Base-by-base conservation (phyloP, 2,888 invertebrate genomes). In the Dorcus parallelipipedus region DNA sequence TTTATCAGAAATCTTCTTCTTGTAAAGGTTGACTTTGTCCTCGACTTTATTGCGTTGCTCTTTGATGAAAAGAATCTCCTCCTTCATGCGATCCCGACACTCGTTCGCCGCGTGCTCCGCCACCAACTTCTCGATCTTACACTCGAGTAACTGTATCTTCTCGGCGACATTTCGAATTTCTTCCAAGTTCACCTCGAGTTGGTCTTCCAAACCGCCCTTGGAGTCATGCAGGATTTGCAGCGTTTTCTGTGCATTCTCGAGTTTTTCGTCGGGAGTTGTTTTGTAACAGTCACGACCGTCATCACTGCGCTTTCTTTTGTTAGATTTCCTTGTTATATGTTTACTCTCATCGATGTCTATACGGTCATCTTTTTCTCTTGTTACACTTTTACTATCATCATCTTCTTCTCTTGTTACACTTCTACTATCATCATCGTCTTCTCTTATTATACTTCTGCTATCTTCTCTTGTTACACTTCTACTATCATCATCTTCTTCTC, bases 61-160 rank as follows among this genome's bases (percentile, higher is more conserved):
- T 40, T 54, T 53, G 5, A 58, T 58, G 39, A 42, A 40, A 9
- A 49, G 45, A 17, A 58, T 54, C 33, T 58, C 58, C 43, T 58
- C 39, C 40, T 54, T 54, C 58, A 54, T 54, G 23, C 58, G 42
- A 1, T 51, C 33, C 33, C 50, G 53, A 48, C 53, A 53, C 20
- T 58, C 58, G 17, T 58, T 43, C 14, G 49, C 50, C 23, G 52
- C 52, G 39, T 47, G 47, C n/a, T 23, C 17, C 2, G 52, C 41
- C 10, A 55, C 43, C 39, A 59, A 23, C 38, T 55, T 55, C 17
- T 59, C 59, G 38, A 59, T 52, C 39, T 47, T 48, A 23, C 55
- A 55, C 38, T 59, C 59, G 14, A 59, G 23, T 5, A 52, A 39
- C 9, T 14, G 48, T 7, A 52, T 59, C 5, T 49, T 43, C 1